Evolutionary conservation across 2,888 invertebrate species (phyloP), one percentile per base, ranked within the genome.

Genomic region (Antitype chi): DNA sequence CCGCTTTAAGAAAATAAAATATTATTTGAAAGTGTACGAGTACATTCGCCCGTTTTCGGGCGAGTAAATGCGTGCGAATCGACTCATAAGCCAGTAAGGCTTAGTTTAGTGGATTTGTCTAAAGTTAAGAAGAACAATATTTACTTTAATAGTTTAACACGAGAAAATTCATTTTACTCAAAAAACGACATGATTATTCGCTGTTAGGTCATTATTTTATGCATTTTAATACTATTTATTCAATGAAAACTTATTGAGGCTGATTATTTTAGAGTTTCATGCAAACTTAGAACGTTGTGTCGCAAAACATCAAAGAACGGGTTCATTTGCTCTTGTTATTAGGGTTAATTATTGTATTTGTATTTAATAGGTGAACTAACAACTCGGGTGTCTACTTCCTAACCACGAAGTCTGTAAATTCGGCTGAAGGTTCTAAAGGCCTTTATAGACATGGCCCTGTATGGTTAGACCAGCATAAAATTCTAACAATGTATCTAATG

Each of bases 111-210:
- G 15, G n/a, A 64, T 0, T 52, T 53, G 25, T 8, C 13, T 38
- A 1, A 53, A 66, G 38, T 20, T 28, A 15, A 55, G 7, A 66
- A 80, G 49, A 66, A 55, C 23, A 78, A 80, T 79, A 71, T 78
- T 79, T 60, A 64, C 38, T 43, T 59, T 15, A 59, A 70, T 53
- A 67, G 43, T 68, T 78, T 15, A 77, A 52, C 20, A 53, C n/a
- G 28, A 67, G 52, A 38, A 60, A 15, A 23, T 32, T 76, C 0
- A 38, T 23, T 55, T 75, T 55, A 75, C 20, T 47, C 53, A 1
- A 7, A 52, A 52, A 75, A 47, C 15, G 13, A 38, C n/a, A 38
- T n/a, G 38, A 38, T 15, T 63, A 15, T 8, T 23, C 23, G 15
- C n/a, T 20, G 32, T 75, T 75, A 55, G 32, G 7, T 75, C 32